Conservation (phyloP, 1,140 invertebrate species). For the Sinella curviseta region DNA sequence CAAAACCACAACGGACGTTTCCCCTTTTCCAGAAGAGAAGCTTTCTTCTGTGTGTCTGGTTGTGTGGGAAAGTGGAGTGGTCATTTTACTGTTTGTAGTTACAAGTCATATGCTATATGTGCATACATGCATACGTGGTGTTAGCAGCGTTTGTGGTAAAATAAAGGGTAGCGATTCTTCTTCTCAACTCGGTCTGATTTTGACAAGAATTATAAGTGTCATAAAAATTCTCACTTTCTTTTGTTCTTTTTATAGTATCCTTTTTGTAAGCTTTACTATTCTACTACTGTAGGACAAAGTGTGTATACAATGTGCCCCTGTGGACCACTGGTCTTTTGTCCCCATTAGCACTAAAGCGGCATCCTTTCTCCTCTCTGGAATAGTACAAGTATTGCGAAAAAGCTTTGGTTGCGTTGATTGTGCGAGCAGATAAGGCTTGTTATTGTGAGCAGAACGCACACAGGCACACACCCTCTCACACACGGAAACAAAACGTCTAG, state of each 20-base stretch:
- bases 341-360: not conserved
- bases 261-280: not conserved
- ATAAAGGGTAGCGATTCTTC: not conserved
- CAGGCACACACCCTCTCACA: not conserved
- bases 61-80: no score
- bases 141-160: not conserved
- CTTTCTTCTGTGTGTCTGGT: no score
- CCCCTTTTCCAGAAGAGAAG: no score
- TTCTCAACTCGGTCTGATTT: slow-evolving; percentile 33
- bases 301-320: not conserved
- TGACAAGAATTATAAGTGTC: slow-evolving; percentile 37
- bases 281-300: not conserved
- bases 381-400: not conserved
- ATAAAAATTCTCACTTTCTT: slow-evolving; percentile 28
- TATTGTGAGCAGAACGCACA: not conserved
- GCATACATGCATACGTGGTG: no score
- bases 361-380: not conserved
- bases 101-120: no score
- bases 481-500: no score
- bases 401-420: not conserved
- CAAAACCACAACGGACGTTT: no score
- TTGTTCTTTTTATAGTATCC: not conserved
- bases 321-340: slow-evolving; percentile 4
- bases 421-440: not conserved
- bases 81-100: no score